phyloP scores from a whole-genome alignment of 2,797 vertebrate genomes.

The Lindbergichthys nudifrons region DNA sequence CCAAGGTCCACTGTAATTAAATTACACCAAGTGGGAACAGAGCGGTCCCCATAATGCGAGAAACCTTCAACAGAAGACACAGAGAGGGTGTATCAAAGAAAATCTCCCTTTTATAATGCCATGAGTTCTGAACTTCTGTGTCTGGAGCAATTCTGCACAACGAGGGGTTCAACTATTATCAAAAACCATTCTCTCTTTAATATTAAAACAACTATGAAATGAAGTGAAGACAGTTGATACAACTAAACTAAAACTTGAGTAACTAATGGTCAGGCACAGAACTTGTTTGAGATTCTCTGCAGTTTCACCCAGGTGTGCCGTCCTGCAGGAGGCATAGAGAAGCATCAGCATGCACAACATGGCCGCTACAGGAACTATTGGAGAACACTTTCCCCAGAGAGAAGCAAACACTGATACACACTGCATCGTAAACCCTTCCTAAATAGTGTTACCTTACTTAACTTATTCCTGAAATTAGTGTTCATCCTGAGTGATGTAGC shows the following conservation, averaged over 20 bases:
- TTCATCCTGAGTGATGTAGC: background rate
- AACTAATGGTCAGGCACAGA: background rate
- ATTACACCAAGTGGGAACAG: conserved; percentile 80
- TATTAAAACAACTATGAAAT: background rate
- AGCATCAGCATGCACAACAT: conserved; percentile 56
- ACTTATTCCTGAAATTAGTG: conserved; percentile 17
- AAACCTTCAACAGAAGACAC: conserved; percentile 40
- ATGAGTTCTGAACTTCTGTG: background rate
- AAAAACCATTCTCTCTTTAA: background rate
- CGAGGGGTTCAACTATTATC: background rate
- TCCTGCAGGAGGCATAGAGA: conserved; percentile 32
- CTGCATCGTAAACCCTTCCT: conserved; percentile 10
- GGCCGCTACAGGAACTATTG: conserved; percentile 39
- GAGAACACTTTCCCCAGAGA: conserved; percentile 48
- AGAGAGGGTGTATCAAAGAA: conserved; percentile 40
- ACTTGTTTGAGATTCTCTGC: conserved; percentile 14
- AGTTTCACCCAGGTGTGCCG: conserved; percentile 37
- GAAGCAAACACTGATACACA: conserved; percentile 35
- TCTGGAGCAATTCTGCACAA: background rate
- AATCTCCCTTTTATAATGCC: conserved; percentile 7
- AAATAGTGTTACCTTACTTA: conserved; percentile 20
- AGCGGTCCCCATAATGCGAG: conserved; percentile 51
- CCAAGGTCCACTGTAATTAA: conserved; percentile 87
- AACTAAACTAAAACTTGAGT: background rate
- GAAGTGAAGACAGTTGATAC: background rate